A percentile compares a stretch with the other conserved stretches of the same genome.
phyloP scores from a whole-genome alignment of 2,797 vertebrate species.

The Natrix natrix region DNA sequence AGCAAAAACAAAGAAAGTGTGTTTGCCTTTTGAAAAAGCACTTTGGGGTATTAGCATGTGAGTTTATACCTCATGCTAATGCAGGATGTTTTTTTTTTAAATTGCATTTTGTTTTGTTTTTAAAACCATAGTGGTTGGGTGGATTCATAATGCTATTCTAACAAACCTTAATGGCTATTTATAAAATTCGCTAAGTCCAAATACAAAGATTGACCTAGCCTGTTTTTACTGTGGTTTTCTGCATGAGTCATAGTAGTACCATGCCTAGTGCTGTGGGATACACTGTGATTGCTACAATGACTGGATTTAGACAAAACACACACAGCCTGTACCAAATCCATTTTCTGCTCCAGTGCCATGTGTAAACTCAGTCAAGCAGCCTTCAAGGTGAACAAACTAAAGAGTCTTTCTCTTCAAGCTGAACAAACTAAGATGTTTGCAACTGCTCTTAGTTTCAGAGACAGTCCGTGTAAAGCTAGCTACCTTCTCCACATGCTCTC shows the following conservation, averaged over 20 bases:
- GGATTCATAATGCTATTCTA: neutral
- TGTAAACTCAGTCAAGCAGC: neutral
- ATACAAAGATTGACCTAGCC: neutral
- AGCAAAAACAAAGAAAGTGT: neutral
- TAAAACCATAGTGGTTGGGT: neutral
- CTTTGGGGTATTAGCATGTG: neutral
- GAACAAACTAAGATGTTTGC: neutral
- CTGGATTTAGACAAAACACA: neutral
- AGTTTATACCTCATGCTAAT: neutral
- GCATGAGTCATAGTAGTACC: neutral
- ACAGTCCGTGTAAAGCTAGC: neutral
- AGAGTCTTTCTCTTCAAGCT: neutral
- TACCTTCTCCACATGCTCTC: neutral
- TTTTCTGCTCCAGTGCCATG: neutral
- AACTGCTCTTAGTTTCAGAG: neutral
- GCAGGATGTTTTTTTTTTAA: neutral
- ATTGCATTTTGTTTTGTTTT: neutral
- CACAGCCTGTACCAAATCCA: neutral
- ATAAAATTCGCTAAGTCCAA: neutral
- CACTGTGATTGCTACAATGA: neutral
- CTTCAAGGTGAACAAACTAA: neutral
- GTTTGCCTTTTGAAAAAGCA: neutral
- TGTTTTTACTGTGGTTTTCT: neutral
- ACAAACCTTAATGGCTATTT: neutral
- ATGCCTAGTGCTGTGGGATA: neutral